A percentile compares a stretch with the other conserved stretches of the same genome.
These are phyloP conservation scores for Etia nguti DNA, from an alignment of 2,113 vertebrate species.

Conservation along the genomic window DNA sequence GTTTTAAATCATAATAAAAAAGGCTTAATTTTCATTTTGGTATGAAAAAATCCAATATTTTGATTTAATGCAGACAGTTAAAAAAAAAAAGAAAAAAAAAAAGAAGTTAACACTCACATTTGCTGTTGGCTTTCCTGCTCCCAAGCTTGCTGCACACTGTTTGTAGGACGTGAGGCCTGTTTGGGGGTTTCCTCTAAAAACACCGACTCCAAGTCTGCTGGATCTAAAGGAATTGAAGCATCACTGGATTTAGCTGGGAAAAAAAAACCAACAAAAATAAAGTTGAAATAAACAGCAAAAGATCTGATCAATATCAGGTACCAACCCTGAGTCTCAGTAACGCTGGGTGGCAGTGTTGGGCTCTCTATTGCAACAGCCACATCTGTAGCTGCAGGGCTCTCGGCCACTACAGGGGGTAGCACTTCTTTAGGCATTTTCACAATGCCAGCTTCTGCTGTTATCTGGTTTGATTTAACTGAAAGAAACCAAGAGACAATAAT, in stretches of 20 bases:
- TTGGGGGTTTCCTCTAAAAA: conserved; percentile 72
- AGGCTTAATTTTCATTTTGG: not conserved
- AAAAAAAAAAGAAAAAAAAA: not conserved
- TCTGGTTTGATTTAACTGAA: conserved; percentile 41
- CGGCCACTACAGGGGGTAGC: not conserved
- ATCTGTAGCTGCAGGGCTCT: conserved; percentile 4
- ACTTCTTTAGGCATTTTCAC: not conserved
- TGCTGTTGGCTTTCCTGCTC: conserved; percentile 53
- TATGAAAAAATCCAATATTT: not conserved
- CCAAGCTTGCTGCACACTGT: conserved; percentile 77
- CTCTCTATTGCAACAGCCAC: not conserved
- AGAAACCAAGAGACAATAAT: not conserved
- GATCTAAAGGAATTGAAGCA: conserved; percentile 62
- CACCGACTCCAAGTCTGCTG: conserved; percentile 82
- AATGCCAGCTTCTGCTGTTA: not conserved
- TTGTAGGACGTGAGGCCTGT: conserved; percentile 38
- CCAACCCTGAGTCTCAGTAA: conserved; percentile 51
- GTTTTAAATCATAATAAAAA: not conserved
- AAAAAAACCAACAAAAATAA: not conserved
- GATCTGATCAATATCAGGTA: not conserved
- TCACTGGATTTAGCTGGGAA: not conserved
- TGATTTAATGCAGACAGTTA: not conserved
- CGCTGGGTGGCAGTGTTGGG: not conserved
- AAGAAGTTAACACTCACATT: conserved; percentile 37
- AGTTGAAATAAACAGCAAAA: not conserved